Evolutionary conservation across 1,140 invertebrate genomes (phyloP).

Genomic region (Diachasmimorpha longicaudata): DNA sequence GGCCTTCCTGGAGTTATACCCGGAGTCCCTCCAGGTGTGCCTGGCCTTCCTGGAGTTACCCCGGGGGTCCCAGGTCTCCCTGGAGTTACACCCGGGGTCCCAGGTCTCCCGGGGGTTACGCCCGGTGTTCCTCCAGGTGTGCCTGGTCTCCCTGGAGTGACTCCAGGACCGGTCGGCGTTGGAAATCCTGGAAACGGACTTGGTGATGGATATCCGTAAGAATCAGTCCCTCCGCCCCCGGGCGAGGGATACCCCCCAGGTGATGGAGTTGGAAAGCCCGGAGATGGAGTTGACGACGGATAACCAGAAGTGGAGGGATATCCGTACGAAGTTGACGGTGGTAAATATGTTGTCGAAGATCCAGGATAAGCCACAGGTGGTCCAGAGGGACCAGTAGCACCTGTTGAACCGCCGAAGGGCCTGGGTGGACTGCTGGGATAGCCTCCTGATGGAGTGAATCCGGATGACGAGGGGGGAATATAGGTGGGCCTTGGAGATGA

Average conservation of each 20-base stretch:
- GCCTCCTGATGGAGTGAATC: conserved; percentile 27
- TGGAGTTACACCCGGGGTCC: neutral
- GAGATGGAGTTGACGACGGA: conserved; percentile 12
- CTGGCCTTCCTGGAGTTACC: neutral
- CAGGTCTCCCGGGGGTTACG: neutral
- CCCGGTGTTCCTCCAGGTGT: neutral
- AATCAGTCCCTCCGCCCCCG: conserved; percentile 31
- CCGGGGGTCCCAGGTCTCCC: neutral
- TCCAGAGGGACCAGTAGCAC: conserved; percentile 38
- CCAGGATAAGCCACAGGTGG: conserved; percentile 32
- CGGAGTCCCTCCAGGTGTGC: neutral
- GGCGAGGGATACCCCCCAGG: conserved; percentile 46
- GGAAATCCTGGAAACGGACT: conserved; percentile 30
- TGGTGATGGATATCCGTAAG: conserved; percentile 31
- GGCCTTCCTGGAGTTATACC: neutral
- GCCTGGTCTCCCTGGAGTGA: too few relatives aligned
- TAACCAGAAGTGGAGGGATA: conserved; percentile 32
- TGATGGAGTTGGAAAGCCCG: conserved; percentile 38
- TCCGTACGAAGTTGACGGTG: conserved; percentile 37
- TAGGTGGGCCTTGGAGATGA: conserved; percentile 34
- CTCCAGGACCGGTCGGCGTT: conserved; percentile 19
- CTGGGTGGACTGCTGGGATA: conserved; percentile 33
- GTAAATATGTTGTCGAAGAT: conserved; percentile 51
- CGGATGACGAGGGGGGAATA: conserved; percentile 21
- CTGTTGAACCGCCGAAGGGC: conserved; percentile 27